Percentiles rank a stretch among this genome's conserved stretches.
Evolutionary conservation across 2,888 invertebrate genomes (phyloP).

Genomic region (Linyphia triangularis): DNA sequence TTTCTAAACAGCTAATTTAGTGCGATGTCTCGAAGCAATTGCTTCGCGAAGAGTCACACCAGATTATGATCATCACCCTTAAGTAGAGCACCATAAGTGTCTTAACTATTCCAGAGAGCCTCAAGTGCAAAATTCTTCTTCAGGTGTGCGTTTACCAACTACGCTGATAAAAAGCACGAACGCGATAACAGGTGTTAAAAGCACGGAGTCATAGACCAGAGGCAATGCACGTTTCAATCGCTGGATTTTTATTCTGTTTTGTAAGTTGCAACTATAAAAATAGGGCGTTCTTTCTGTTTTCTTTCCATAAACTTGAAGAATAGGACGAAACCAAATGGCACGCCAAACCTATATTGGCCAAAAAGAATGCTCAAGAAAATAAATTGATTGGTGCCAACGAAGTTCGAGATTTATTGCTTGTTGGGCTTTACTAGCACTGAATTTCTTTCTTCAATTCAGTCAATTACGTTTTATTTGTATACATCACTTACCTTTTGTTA

Average conservation of each 20-base stretch:
- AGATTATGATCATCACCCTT: neutral
- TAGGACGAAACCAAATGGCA: neutral
- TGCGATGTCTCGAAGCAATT: conserved; percentile 4
- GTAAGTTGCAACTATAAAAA: neutral
- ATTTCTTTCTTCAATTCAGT: too few species aligned
- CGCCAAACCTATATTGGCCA: neutral
- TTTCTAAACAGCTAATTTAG: conserved; percentile 5
- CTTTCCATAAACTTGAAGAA: neutral
- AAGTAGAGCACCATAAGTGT: neutral
- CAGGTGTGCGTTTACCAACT: neutral
- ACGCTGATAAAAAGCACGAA: neutral
- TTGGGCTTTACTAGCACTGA: too few species aligned
- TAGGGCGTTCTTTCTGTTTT: neutral
- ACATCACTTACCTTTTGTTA: too few species aligned
- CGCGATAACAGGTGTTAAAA: conserved; percentile 13
- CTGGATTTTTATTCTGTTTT: neutral
- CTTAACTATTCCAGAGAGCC: neutral
- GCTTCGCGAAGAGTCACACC: neutral
- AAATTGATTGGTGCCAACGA: too few species aligned
- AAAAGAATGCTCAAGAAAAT: too few species aligned
- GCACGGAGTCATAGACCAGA: neutral
- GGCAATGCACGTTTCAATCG: neutral
- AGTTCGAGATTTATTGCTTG: too few species aligned
- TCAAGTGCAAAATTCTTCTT: neutral
- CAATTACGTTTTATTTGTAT: too few species aligned